phyloP scores from a whole-genome alignment of 1,140 invertebrate genomes.

The Brachionus calyciflorus region DNA sequence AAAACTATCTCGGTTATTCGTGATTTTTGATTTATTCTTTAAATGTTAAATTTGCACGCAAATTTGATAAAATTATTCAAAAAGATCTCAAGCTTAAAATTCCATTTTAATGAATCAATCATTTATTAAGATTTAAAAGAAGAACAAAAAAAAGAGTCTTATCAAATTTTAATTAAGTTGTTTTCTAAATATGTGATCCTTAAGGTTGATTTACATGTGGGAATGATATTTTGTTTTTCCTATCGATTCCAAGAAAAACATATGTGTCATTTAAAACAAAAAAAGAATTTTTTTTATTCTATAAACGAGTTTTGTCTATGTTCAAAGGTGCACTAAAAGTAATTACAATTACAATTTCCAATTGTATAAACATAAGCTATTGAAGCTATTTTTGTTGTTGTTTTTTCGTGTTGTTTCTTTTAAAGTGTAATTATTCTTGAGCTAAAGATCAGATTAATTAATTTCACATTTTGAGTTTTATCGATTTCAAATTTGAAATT shows the following conservation, averaged over 20 bases:
- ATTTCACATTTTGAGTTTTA: conserved; percentile 30
- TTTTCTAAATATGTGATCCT: background rate
- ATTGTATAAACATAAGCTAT: conserved; percentile 1
- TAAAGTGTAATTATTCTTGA: background rate
- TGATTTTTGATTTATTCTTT: no score
- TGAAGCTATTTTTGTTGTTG: background rate
- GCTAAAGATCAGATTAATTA: conserved; percentile 31
- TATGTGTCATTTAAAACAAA: conserved; percentile 29
- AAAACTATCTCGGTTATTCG: no score
- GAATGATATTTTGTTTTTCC: no score
- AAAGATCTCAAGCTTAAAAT: no score
- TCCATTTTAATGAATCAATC: no score
- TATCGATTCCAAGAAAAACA: conserved; percentile 1
- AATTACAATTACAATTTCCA: background rate
- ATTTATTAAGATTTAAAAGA: background rate
- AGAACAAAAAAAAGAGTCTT: background rate
- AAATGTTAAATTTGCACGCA: no score
- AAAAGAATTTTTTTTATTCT: no score
- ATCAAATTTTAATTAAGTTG: background rate
- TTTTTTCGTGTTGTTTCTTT: no score
- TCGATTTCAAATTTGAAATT: no score
- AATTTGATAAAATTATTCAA: no score
- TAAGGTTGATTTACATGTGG: conserved; percentile 26
- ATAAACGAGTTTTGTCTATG: conserved; percentile 13
- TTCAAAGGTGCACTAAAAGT: no score